A percentile compares a stretch with the other conserved stretches of the same genome.
Conservation (phyloP, 2,113 vertebrate genomes). For the Dasyurus viverrinus region DNA sequence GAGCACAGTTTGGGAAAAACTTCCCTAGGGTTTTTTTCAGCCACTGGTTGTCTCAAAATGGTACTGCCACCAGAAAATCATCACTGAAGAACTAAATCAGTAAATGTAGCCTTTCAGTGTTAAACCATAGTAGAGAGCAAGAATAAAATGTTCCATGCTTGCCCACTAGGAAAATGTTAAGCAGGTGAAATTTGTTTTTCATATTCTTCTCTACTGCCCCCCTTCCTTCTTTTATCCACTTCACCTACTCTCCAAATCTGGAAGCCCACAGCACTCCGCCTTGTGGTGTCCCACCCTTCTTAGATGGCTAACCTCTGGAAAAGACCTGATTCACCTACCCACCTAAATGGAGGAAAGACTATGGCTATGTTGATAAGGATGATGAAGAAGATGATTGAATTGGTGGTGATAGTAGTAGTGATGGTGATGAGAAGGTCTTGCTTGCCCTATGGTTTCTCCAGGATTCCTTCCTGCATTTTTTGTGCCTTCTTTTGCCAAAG, state of each 20-base stretch:
- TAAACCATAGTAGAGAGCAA: slow-evolving; percentile 3
- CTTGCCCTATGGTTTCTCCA: background rate
- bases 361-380: rapidly evolving
- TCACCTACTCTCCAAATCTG: background rate
- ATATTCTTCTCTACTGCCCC: background rate
- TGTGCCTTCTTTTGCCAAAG: background rate
- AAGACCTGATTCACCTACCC: background rate
- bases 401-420: rapidly evolving
- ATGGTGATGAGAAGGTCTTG: background rate
- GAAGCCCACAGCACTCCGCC: background rate
- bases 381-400: rapidly evolving
- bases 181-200: background rate
- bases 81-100: background rate
- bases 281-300: background rate
- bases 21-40: background rate
- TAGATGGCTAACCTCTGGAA: background rate
- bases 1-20: background rate
- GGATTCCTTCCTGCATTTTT: background rate
- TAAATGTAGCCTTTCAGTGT: slow-evolving; percentile 17
- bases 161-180: slow-evolving; percentile 35
- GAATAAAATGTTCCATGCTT: background rate
- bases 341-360: background rate
- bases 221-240: background rate
- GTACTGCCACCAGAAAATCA: slow-evolving; percentile 12
- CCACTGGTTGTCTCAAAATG: background rate